Percentiles rank a stretch among this genome's conserved stretches.
Conservation (phyloP, 1,140 invertebrate genomes). For the Agrypnia vestita region DNA sequence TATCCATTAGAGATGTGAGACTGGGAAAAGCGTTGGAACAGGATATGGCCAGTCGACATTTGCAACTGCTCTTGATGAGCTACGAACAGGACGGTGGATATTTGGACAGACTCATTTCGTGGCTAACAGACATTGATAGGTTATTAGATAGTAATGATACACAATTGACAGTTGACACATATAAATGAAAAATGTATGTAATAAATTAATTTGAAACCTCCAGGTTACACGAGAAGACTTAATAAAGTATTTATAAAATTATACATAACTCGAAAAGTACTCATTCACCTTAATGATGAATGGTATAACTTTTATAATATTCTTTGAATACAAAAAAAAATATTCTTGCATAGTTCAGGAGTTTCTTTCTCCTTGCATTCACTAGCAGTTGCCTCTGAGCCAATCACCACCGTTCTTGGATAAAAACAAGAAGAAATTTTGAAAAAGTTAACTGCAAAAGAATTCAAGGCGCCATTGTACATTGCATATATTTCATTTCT, state of each 20-base stretch:
- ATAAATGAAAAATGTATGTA: neutral
- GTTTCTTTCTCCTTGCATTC: no score
- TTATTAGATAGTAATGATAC: conserved; percentile 63
- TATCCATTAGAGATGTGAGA: conserved; percentile 67
- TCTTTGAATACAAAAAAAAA: no score
- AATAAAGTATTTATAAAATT: neutral
- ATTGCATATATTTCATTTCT: no score
- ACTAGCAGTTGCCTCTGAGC: no score
- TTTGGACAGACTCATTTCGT: conserved; percentile 70
- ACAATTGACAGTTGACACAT: conserved; percentile 20
- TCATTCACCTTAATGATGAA: no score
- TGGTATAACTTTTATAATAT: no score
- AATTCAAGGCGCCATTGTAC: no score
- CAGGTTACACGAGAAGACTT: neutral
- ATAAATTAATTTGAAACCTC: neutral
- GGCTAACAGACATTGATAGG: conserved; percentile 72
- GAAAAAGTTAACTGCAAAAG: no score
- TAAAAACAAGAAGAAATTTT: no score
- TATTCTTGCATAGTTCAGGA: no score
- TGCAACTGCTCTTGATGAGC: conserved; percentile 71
- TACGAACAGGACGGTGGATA: conserved; percentile 72
- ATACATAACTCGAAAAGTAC: no score
- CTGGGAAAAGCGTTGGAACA: conserved; percentile 66
- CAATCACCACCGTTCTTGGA: no score
- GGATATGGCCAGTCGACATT: conserved; percentile 67